Percentiles rank a stretch among this genome's conserved stretches.
Evolutionary conservation across 2,888 invertebrate species (phyloP).

Genomic region (Mechanitis messenoides): DNA sequence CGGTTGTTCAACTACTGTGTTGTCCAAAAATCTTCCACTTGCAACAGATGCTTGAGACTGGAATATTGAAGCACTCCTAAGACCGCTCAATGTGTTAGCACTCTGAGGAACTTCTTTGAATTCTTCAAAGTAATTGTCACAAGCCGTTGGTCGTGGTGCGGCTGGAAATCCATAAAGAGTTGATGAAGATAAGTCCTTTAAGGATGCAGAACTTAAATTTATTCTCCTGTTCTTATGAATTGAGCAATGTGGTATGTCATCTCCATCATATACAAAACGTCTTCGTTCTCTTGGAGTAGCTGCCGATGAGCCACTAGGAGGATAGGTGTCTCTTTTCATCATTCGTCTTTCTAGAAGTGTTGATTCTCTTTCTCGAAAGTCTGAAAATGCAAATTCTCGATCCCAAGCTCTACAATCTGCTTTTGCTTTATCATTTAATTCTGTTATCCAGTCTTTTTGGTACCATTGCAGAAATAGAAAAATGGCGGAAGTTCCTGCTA

Average conservation of each 20-base stretch:
- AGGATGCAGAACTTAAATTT: slow-evolving; percentile 74
- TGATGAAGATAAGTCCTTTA: slow-evolving; percentile 76
- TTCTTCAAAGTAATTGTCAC: slow-evolving; percentile 77
- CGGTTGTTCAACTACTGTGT: slow-evolving; percentile 79
- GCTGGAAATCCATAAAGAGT: slow-evolving; percentile 80
- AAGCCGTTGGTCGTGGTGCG: slow-evolving; percentile 78
- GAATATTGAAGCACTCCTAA: slow-evolving; percentile 69
- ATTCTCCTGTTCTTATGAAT: slow-evolving; percentile 74
- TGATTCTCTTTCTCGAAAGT: slow-evolving; percentile 67
- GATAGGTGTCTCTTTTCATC: slow-evolving; percentile 69
- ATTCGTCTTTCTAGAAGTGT: slow-evolving; percentile 63
- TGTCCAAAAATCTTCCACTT: slow-evolving; percentile 82
- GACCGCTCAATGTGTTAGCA: slow-evolving; percentile 67
- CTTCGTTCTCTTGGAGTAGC: slow-evolving; percentile 74
- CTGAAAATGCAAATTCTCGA: slow-evolving; percentile 70
- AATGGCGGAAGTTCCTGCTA: slow-evolving; percentile 90
- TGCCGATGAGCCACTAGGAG: slow-evolving; percentile 61
- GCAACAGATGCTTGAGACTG: slow-evolving; percentile 78
- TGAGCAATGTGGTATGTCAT: slow-evolving; percentile 74
- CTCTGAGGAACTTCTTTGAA: slow-evolving; percentile 74
- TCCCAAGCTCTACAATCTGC: slow-evolving; percentile 70
- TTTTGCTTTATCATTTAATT: slow-evolving; percentile 69
- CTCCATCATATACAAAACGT: slow-evolving; percentile 80
- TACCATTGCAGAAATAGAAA: slow-evolving; percentile 91
- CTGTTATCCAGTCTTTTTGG: slow-evolving; percentile 79